Evolutionary conservation across 2,113 vertebrate genomes (phyloP).

Genomic region (Centropristis striata): DNA sequence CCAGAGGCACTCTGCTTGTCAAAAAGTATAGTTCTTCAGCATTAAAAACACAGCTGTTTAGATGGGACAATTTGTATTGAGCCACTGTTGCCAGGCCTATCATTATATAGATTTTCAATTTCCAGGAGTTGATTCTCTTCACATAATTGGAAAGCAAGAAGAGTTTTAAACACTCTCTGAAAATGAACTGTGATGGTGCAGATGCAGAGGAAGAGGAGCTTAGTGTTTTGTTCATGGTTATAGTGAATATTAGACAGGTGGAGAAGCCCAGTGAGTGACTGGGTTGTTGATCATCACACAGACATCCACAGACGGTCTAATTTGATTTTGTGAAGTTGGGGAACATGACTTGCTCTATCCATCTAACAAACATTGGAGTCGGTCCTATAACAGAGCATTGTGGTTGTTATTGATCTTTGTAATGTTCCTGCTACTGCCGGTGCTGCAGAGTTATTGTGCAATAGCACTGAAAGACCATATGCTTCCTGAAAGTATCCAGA

Average conservation of each 20-base stretch:
- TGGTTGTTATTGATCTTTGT: slow-evolving; percentile 70
- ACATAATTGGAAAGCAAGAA: slow-evolving; percentile 49
- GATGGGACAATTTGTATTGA: slow-evolving; percentile 42
- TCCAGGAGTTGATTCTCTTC: slow-evolving; percentile 50
- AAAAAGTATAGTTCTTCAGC: slow-evolving; percentile 32
- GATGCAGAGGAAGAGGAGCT: slow-evolving; percentile 7
- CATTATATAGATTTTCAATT: slow-evolving; percentile 69
- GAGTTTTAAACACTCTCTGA: slow-evolving; percentile 31
- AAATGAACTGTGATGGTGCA: background rate
- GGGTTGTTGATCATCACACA: slow-evolving; percentile 52
- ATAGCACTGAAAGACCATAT: slow-evolving; percentile 53
- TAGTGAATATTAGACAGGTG: slow-evolving; percentile 39
- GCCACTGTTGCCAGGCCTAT: slow-evolving; percentile 36
- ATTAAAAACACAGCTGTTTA: slow-evolving; percentile 42
- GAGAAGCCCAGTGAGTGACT: slow-evolving; percentile 26
- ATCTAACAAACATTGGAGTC: slow-evolving; percentile 53
- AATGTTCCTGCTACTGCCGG: slow-evolving; percentile 54
- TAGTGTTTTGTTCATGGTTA: slow-evolving; percentile 36
- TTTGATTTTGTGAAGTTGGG: slow-evolving; percentile 59
- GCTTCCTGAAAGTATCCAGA: slow-evolving; percentile 48
- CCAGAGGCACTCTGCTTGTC: slow-evolving; percentile 22
- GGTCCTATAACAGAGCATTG: slow-evolving; percentile 40
- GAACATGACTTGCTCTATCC: slow-evolving; percentile 44
- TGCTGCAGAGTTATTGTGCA: slow-evolving; percentile 61
- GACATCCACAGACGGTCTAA: slow-evolving; percentile 56